Percentiles rank a stretch among this genome's conserved stretches.
Evolutionary conservation across 2,797 vertebrate genomes (phyloP).

Genomic region (Otolemur crassicaudatus): DNA sequence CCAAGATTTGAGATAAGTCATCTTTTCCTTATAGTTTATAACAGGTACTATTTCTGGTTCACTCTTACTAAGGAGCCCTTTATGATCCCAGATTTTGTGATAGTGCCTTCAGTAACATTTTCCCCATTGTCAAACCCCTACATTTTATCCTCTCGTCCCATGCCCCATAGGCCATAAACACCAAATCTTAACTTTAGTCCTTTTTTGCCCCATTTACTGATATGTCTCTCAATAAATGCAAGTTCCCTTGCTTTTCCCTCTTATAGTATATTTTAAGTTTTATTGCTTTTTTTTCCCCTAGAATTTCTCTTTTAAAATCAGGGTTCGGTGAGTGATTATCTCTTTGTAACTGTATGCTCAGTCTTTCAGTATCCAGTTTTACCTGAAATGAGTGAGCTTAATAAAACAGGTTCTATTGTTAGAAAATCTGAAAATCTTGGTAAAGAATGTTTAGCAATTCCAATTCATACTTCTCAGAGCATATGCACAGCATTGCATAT

Average conservation of each 20-base stretch:
- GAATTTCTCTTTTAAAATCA: not conserved
- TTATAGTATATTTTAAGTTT: not conserved
- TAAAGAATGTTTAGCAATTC: not conserved
- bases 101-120: not conserved
- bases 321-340: not conserved
- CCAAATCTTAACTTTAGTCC: not conserved
- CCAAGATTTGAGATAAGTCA: not conserved
- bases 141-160: not conserved
- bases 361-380: not conserved
- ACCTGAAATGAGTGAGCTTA: not conserved
- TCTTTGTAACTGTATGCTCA: not conserved
- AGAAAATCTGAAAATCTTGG: not conserved
- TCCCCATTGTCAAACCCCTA: not conserved
- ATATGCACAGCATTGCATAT: not conserved
- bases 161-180: not conserved
- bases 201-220: not conserved
- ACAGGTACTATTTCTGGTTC: not conserved
- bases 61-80: not conserved
- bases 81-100: not conserved
- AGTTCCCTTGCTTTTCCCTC: not conserved
- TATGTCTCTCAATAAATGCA: not conserved
- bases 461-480: not conserved
- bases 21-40: not conserved
- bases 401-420: not conserved
- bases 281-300: not conserved